Conservation (phyloP, 2,888 invertebrate genomes). For the Lepidochrysops patricia region DNA sequence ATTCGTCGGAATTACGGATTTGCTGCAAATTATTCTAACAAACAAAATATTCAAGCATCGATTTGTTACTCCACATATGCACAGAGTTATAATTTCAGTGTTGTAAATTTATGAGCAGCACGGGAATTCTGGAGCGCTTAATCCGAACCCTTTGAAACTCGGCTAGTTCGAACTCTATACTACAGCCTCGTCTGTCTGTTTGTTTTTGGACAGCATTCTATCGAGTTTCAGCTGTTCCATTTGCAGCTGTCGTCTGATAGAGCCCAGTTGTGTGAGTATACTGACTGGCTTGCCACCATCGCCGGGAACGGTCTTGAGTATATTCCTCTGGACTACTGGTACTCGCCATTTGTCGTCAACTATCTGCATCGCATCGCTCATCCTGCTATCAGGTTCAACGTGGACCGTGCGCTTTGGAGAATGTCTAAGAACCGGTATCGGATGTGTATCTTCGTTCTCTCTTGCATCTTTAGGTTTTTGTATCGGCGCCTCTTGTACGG, state of each 20-base stretch:
- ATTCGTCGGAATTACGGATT: too few relatives aligned
- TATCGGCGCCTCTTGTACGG: background rate
- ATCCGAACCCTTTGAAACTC: too few relatives aligned
- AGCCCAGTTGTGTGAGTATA: constrained; percentile 80
- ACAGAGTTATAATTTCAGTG: too few relatives aligned
- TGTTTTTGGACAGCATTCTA: constrained; percentile 44
- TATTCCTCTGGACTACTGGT: constrained; percentile 78
- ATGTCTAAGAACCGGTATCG: constrained; percentile 78
- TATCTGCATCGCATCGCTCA: constrained; percentile 55
- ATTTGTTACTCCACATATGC: too few relatives aligned
- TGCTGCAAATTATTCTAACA: too few relatives aligned
- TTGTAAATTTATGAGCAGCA: too few relatives aligned
- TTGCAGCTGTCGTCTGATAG: constrained; percentile 79
- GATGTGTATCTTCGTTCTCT: constrained; percentile 51
- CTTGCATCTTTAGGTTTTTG: background rate
- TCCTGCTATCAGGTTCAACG: constrained; percentile 26
- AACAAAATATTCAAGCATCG: too few relatives aligned
- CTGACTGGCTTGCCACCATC: constrained; percentile 68
- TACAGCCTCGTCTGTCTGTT: too few relatives aligned
- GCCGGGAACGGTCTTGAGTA: constrained; percentile 59
- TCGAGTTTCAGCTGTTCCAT: constrained; percentile 77
- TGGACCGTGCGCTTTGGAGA: constrained; percentile 36
- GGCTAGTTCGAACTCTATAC: too few relatives aligned
- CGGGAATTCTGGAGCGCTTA: too few relatives aligned
- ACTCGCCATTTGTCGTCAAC: constrained; percentile 71